Evolutionary conservation across 2,888 invertebrate species (phyloP).

Genomic region (Cecidostiba fungosa): DNA sequence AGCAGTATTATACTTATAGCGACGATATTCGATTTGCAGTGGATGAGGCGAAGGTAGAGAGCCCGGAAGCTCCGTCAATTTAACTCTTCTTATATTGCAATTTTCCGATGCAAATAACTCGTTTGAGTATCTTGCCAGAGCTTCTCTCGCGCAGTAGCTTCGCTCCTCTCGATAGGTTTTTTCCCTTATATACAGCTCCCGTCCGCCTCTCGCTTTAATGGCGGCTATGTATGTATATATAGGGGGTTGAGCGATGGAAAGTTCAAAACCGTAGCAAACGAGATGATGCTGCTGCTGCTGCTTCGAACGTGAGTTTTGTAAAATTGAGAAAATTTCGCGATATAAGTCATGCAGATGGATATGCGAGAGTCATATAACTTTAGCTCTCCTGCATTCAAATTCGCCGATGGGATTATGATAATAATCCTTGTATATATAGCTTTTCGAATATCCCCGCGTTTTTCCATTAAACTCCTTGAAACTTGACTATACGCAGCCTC

Average conservation of each 20-base stretch:
- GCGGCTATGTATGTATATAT: conserved; percentile 18
- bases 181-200: conserved; percentile 40
- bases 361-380: conserved; percentile 58
- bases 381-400: conserved; percentile 53
- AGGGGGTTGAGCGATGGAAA: conserved; percentile 59
- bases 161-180: conserved; percentile 49
- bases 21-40: conserved; percentile 39
- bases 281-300: neutral
- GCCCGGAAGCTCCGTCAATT: conserved; percentile 43
- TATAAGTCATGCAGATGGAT: conserved; percentile 58
- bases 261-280: conserved; percentile 52
- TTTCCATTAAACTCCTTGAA: neutral
- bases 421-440: conserved; percentile 55
- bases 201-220: conserved; percentile 61
- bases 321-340: conserved; percentile 63
- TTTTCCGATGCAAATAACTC: conserved; percentile 63
- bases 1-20: too few species aligned
- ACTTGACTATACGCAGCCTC: neutral
- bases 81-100: conserved; percentile 61
- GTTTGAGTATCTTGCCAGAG: conserved; percentile 30
- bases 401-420: conserved; percentile 59
- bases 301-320: conserved; percentile 62
- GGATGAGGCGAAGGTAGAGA: neutral
- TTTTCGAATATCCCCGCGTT: neutral
- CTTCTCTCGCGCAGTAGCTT: neutral